Conservation (phyloP, 2,797 vertebrate species). For the Mycteria americana region DNA sequence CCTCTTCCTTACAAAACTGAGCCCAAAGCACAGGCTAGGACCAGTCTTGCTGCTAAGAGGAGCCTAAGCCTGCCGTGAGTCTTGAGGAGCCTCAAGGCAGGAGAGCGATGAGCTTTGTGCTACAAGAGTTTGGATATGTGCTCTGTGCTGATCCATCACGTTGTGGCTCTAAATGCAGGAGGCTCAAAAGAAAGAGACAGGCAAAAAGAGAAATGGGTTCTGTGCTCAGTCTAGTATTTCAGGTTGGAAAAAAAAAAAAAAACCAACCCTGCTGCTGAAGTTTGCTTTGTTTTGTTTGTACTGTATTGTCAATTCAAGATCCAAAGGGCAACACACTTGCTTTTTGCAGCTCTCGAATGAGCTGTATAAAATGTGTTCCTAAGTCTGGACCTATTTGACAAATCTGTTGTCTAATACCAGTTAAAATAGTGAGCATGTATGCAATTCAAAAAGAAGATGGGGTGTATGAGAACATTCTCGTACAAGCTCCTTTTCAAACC, state of each 20-base stretch:
- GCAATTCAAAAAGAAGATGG: neutral
- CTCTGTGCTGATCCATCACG: neutral
- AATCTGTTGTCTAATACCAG: neutral
- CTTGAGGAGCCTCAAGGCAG: neutral
- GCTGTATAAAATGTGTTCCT: no score
- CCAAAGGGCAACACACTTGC: neutral
- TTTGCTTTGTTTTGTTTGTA: neutral
- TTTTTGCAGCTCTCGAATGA: neutral
- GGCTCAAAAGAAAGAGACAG: neutral
- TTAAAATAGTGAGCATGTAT: neutral
- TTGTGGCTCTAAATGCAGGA: neutral
- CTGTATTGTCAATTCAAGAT: neutral
- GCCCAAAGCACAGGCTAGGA: neutral
- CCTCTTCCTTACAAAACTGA: neutral
- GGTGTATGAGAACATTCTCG: neutral
- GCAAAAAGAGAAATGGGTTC: neutral
- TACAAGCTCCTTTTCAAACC: neutral
- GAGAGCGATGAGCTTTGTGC: neutral
- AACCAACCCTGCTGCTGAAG: neutral
- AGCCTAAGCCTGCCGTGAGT: neutral
- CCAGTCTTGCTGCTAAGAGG: neutral
- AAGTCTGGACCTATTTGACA: neutral
- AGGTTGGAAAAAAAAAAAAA: neutral
- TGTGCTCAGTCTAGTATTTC: neutral
- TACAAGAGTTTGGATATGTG: no score